Evolutionary conservation across 2,888 invertebrate species (phyloP), one percentile per base, ranked within the genome.

Genomic region (Drosophila kuntzei): DNA sequence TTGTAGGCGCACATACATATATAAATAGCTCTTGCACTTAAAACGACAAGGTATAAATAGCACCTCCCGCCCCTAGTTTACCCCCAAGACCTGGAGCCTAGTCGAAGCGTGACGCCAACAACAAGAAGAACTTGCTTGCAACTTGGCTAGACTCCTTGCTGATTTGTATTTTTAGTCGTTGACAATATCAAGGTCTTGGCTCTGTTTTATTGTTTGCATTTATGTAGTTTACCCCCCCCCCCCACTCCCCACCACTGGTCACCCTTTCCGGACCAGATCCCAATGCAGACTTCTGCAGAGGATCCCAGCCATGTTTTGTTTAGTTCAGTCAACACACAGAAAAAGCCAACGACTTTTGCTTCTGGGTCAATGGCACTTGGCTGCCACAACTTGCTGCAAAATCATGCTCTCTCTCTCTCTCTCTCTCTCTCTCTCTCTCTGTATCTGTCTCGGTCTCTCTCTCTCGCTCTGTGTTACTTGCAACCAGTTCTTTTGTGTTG

Each of bases 171-270:
- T 82, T 62, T 82, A 74, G 80, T 80, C 77, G 87, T 79, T 87
- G 83, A 84, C 81, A 84, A 87, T 87, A 87, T 84, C 83, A 84
- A 84, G 83, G 83, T 71, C 87, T 80, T 72, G 55, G 41, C 43
- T 50, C 46, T 59, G 57, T 46, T 62, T 64, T 68, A 49, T 73
- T 62, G 44, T 46, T 51, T 37, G 65, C 53, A 65, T 64, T 66
- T 49, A 53, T 41, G 39, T 14, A 25, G 44, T 44, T 8, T 25
- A 44, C 14, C n/a, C 22, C 8, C 2, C 5, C 27, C 9, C 5
- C 2, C 29, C 29, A n/a, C 7, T 1, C 20, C 5, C 2, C 20
- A 0, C 20, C 20, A 5, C 43, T 22, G 25, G 7, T 9, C 44
- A 11, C 44, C 9, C 9, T 44, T 8, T 1, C 18, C 4, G 12